Conservation (phyloP, 2,888 invertebrate genomes). For the Ophioninae sp. region DNA sequence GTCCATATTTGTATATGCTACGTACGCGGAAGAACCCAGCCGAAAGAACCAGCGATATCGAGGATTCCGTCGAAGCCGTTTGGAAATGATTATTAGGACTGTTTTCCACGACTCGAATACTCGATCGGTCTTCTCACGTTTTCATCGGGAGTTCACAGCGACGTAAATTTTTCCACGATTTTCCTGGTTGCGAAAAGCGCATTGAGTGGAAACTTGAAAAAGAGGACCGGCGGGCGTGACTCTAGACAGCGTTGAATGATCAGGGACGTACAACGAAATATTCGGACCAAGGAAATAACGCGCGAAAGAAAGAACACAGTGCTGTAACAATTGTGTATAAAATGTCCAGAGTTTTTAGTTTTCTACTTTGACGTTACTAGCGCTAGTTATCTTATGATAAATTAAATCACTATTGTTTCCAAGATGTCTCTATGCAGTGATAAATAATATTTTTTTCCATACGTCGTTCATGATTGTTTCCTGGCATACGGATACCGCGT, state of each 20-base stretch:
- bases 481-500: too few relatives aligned
- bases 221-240: conserved; percentile 1
- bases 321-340: neutral
- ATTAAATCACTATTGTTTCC: too few relatives aligned
- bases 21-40: neutral
- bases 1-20: neutral
- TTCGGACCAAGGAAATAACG: neutral
- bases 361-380: too few relatives aligned
- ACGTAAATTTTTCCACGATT: neutral
- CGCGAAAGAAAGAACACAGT: neutral
- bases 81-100: neutral
- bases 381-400: too few relatives aligned
- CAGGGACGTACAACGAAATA: neutral
- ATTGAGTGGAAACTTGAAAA: neutral
- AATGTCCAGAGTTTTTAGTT: too few relatives aligned
- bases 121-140: neutral
- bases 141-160: neutral
- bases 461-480: too few relatives aligned
- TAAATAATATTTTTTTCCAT: too few relatives aligned
- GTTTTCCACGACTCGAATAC: neutral
- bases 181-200: neutral
- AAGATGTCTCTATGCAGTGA: too few relatives aligned
- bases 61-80: neutral
- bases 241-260: neutral
- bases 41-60: neutral